Conservation (phyloP, 2,113 vertebrate genomes). For the Oreochromis tanganicae region DNA sequence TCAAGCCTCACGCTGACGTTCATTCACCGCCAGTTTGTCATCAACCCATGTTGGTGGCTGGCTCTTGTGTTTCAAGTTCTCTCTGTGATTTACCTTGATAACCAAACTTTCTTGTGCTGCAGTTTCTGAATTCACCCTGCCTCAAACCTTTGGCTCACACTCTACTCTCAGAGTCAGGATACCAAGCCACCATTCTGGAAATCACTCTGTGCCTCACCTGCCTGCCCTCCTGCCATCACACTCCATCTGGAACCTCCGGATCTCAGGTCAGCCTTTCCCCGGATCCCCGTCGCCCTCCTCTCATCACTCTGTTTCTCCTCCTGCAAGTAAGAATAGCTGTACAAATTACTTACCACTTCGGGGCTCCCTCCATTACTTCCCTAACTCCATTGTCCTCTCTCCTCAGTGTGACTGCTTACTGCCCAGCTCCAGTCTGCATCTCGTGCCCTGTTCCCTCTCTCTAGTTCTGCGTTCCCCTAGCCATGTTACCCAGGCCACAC, state of each 20-base stretch:
- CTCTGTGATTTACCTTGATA: neutral
- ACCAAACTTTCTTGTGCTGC: neutral
- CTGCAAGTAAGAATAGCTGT: neutral
- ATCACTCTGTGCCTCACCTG: neutral
- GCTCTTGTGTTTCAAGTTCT: neutral
- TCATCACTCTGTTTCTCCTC: neutral
- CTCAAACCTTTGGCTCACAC: neutral
- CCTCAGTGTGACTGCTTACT: neutral
- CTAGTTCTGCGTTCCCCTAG: neutral
- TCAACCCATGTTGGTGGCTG: neutral
- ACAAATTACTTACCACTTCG: neutral
- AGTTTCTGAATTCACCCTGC: neutral
- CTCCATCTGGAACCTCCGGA: neutral
- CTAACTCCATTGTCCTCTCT: neutral
- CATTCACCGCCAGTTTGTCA: neutral
- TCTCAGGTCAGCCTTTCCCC: neutral
- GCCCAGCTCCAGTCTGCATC: neutral
- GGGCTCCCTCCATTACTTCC: neutral
- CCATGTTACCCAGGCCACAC: neutral
- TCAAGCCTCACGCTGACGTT: neutral
- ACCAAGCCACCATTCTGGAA: neutral
- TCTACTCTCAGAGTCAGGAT: neutral
- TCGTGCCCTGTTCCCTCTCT: neutral
- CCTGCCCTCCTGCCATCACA: neutral
- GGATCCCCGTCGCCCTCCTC: too few relatives aligned